Evolutionary conservation across 2,888 invertebrate species (phyloP), one percentile per base, ranked within the genome.

Genomic region (Acutogordius australiensis): DNA sequence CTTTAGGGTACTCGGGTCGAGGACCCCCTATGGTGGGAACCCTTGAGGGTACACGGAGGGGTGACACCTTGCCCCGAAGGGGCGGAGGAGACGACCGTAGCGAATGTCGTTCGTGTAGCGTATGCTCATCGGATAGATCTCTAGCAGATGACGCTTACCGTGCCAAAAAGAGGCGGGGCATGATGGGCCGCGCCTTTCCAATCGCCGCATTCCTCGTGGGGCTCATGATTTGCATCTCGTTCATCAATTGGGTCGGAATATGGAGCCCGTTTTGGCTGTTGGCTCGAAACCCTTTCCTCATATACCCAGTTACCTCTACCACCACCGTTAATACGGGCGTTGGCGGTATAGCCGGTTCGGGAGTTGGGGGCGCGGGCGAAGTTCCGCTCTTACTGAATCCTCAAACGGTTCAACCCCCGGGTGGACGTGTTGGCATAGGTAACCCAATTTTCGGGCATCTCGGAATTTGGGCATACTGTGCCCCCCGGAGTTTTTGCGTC

Each of bases 361-460:
- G 51, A 4, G 4, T 51, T 4, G n/a, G 13, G 23, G 51, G 51
- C 26, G 18, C 26, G 13, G 51, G 51, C 4, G 51, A 51, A 51
- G 23, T 51, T n/a, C 51, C 51, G 4, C 18, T 51, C 51, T 23
- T 51, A 4, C 51, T 51, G 8, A 51, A 51, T 23, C 51, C 51
- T 4, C 51, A 51, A 23, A 51, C 51, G n/a, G 23, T 51, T 51
- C 51, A 51, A 23, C 51, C 51, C 26, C 51, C 51, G 51, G 51
- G 51, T n/a, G 51, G 51, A 13, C 13, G 51, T 4, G 23, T 51
- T 4, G 51, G 51, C 51, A 51, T 51, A 51, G 51, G 51, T 4
- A 51, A 51, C 51, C 51, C 51, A 4, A 51, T 51, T n/a, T 51
- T 51, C 23, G 51, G 51, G 18, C 51, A 51, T 23, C 51, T 51